Evolutionary conservation across 1,140 invertebrate genomes (phyloP).

Genomic region (Polyergus mexicanus): DNA sequence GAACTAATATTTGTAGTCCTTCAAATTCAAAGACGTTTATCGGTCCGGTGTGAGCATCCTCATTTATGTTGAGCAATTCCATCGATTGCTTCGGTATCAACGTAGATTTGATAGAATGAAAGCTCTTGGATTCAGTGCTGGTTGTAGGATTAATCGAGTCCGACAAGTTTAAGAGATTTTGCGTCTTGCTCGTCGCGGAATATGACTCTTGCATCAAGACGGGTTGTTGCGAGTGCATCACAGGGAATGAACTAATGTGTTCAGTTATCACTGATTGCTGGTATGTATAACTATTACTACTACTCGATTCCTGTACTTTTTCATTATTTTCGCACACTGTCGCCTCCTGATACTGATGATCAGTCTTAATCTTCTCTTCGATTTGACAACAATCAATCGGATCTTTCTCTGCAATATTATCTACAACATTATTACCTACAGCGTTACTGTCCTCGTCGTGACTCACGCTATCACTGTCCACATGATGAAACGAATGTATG

Average conservation of each 20-base stretch:
- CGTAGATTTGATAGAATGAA: conserved; percentile 78
- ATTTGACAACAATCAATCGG: conserved; percentile 81
- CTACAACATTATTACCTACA: conserved; percentile 35
- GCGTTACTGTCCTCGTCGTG: conserved; percentile 73
- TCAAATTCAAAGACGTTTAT: conserved; percentile 86
- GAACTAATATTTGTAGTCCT: conserved; percentile 85
- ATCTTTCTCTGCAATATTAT: conserved; percentile 81
- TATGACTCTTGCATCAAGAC: conserved; percentile 77
- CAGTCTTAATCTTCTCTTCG: conserved; percentile 67
- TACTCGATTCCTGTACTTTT: conserved; percentile 65
- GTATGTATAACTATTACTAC: conserved; percentile 33
- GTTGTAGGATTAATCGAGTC: conserved; percentile 80
- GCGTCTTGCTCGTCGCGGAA: conserved; percentile 69
- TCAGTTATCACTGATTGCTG: conserved; percentile 81
- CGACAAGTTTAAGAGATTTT: conserved; percentile 80
- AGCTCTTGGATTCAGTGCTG: conserved; percentile 81
- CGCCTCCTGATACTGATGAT: conserved; percentile 72
- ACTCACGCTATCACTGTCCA: conserved; percentile 71
- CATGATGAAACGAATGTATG: conserved; percentile 78
- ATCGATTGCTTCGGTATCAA: conserved; percentile 81
- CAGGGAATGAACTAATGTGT: conserved; percentile 78
- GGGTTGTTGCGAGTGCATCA: conserved; percentile 76
- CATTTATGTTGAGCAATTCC: conserved; percentile 84
- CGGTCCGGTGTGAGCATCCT: conserved; percentile 85
- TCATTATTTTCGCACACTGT: conserved; percentile 50